Evolutionary conservation across 2,888 invertebrate genomes (phyloP).

Genomic region (Caenorhabditis sp.): DNA sequence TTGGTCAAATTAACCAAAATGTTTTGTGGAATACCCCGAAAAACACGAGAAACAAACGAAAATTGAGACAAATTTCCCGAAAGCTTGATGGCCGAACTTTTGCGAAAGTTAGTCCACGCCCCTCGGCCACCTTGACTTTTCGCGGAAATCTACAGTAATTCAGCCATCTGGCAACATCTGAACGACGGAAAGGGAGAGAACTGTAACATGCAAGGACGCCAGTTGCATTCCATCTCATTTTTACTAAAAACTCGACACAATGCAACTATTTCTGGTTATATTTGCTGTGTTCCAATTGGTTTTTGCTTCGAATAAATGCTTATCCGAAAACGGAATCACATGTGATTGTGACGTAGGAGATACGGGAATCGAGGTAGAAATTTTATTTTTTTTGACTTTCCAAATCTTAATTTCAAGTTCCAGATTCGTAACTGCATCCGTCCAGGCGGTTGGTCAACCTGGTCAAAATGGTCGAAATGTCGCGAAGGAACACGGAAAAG

Average conservation of each 20-base stretch:
- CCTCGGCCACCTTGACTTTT: neutral
- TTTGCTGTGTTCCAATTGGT: neutral
- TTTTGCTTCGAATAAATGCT: slow-evolving; percentile 8
- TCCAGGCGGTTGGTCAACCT: slow-evolving; percentile 54
- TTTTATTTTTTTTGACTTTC: neutral
- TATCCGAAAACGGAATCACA: slow-evolving; percentile 39
- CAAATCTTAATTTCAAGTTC: too few species aligned
- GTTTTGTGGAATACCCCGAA: neutral
- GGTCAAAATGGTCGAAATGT: slow-evolving; percentile 64
- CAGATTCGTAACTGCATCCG: slow-evolving; percentile 53
- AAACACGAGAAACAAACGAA: slow-evolving; percentile 11
- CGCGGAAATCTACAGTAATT: slow-evolving; percentile 35
- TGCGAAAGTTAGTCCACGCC: neutral
- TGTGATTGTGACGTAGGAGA: slow-evolving; percentile 40
- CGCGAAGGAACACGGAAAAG: slow-evolving; percentile 52
- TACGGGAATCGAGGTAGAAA: slow-evolving; percentile 23
- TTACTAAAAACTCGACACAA: neutral
- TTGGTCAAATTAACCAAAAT: too few species aligned
- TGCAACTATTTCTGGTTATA: neutral
- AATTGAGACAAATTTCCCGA: neutral
- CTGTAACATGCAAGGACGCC: neutral
- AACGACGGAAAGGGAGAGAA: slow-evolving; percentile 39
- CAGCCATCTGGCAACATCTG: slow-evolving; percentile 51
- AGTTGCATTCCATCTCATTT: neutral
- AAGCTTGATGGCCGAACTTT: slow-evolving; percentile 8